Evolutionary conservation across 2,797 vertebrate genomes (phyloP).

Genomic region (Oophaga sylvatica): DNA sequence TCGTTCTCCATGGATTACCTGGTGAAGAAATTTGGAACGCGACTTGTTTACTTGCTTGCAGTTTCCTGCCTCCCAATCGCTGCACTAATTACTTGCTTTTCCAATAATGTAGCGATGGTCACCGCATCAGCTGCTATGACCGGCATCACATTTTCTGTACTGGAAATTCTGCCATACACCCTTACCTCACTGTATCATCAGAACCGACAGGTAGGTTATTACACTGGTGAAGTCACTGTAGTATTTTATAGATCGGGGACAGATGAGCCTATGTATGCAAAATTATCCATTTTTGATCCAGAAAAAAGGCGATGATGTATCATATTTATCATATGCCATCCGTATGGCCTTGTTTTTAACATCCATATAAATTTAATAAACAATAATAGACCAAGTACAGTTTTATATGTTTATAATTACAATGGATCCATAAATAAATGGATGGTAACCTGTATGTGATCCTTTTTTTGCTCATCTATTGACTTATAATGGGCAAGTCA

Average conservation of each 20-base stretch:
- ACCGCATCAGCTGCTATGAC: constrained; percentile 80
- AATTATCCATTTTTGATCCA: too few relatives aligned
- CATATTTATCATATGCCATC: too few relatives aligned
- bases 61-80: constrained; percentile 77
- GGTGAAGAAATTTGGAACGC: constrained; percentile 77
- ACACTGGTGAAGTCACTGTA: background rate
- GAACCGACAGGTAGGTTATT: constrained; percentile 77
- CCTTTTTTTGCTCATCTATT: too few relatives aligned
- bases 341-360: too few relatives aligned
- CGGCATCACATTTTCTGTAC: constrained; percentile 81
- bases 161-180: constrained; percentile 86
- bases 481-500: too few relatives aligned
- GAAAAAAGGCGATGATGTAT: too few relatives aligned
- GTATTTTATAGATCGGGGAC: background rate
- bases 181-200: constrained; percentile 85
- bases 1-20: constrained; percentile 83
- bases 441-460: too few relatives aligned
- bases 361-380: too few relatives aligned
- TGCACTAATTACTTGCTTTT: constrained; percentile 79
- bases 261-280: too few relatives aligned
- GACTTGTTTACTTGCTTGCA: constrained; percentile 79
- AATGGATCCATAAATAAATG: too few relatives aligned
- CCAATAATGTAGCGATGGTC: constrained; percentile 75
- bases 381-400: too few relatives aligned
- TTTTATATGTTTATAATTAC: too few relatives aligned